Conservation (phyloP, 2,113 vertebrate genomes). For the Misgurnus anguillicaudatus region DNA sequence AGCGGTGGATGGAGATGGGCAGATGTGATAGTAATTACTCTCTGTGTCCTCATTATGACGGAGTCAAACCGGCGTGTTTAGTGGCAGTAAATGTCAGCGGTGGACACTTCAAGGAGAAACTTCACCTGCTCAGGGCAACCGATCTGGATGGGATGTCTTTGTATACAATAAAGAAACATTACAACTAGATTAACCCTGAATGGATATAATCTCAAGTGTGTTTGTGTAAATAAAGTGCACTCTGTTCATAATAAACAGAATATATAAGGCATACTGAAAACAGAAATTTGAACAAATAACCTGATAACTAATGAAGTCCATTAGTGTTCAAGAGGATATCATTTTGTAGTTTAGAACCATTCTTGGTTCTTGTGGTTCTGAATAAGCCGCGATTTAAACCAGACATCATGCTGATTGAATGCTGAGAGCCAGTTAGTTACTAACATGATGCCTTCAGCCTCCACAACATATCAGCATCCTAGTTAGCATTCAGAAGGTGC, state of each 20-base stretch:
- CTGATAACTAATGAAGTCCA: too few relatives aligned
- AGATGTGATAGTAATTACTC: conserved; percentile 44
- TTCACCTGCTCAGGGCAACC: not conserved
- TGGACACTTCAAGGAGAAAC: conserved; percentile 32
- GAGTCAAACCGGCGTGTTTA: conserved; percentile 21
- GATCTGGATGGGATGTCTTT: conserved; percentile 12
- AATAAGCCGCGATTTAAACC: too few relatives aligned
- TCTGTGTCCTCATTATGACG: conserved; percentile 25
- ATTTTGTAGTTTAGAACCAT: too few relatives aligned
- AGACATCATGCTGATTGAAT: too few relatives aligned
- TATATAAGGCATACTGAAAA: too few relatives aligned
- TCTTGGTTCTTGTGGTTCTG: too few relatives aligned
- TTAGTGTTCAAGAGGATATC: too few relatives aligned
- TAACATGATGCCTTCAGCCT: conserved; percentile 1
- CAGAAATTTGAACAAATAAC: too few relatives aligned
- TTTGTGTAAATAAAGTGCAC: too few relatives aligned
- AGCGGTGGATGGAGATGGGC: conserved; percentile 37
- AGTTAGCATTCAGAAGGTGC: conserved; percentile 53
- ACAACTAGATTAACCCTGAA: too few relatives aligned
- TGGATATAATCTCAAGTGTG: too few relatives aligned
- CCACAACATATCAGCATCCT: conserved; percentile 44
- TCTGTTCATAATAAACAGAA: too few relatives aligned
- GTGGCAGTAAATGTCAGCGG: conserved; percentile 36
- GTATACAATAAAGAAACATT: not conserved
- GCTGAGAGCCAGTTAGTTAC: not conserved